Evolutionary conservation across 1,140 invertebrate species (phyloP), one percentile per base, ranked within the genome.

Genomic region (Tenebrio molitor): DNA sequence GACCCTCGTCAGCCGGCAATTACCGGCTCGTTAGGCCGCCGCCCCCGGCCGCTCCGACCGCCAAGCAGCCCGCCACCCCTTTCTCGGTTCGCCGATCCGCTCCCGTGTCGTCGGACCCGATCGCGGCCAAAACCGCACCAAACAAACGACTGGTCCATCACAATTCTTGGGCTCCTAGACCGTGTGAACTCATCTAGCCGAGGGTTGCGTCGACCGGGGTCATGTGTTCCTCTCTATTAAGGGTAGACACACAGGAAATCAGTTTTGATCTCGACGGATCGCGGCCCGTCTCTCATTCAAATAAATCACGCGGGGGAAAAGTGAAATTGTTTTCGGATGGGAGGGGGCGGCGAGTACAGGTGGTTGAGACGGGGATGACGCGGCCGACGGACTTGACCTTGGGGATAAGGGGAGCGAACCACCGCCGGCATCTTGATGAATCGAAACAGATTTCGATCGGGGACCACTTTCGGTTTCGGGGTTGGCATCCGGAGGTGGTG

Each of bases 141-240:
- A 66, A 66, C 64, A 42, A 66, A 42, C 14, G 8, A 46, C 46
- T 71, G 69, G 69, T 7, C 69, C 53, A 71, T 21, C 29, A 41
- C 50, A 58, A 58, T 58, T 58, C 50, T 39, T 65, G 62, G 69
- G 25, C 53, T 42, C 14, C 69, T 71, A 71, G 58, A 71, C 69
- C 69, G 69, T 71, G 69, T 71, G 69, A 71, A 71, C 69, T 71
- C 42, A 62, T 71, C 69, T 71, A 71, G 69, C 19, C 23, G 36
- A 39, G 36, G 67, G 36, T 63, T 62, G 69, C 39, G 21, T 19
- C 25, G 68, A 50, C 46, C 23, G 62, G 53, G 69, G 69, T 71
- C 69, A 71, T 71, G 42, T 71, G 69, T 65, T 71, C 50, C 50
- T 58, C 44, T 50, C 50, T 58, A 58, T 58, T 63, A 71, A 64